A percentile compares a stretch with the other conserved stretches of the same genome.
Conservation (phyloP, 2,797 vertebrate species). For the Macroramphosus scolopax region DNA sequence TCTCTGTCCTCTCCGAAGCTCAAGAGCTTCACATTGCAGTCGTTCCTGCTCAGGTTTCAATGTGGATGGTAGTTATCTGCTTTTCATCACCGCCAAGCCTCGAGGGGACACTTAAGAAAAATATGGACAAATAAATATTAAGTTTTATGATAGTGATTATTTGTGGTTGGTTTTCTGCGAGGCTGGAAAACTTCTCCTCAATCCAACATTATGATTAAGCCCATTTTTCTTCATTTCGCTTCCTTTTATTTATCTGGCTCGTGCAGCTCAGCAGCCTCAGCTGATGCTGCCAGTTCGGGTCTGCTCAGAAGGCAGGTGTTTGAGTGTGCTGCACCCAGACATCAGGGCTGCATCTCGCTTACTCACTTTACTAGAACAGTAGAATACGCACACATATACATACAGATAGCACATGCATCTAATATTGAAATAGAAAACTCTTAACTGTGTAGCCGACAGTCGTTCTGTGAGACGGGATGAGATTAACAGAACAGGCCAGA, state of each 20-base stretch:
- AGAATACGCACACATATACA: neutral
- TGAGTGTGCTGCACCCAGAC: constrained; percentile 1
- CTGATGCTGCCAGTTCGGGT: constrained; percentile 20
- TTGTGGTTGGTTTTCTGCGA: constrained; percentile 38
- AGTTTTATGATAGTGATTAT: constrained; percentile 52
- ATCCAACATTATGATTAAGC: constrained; percentile 25
- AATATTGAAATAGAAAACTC: too few relatives aligned
- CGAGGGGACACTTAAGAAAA: constrained; percentile 23
- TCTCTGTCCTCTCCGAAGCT: too few relatives aligned
- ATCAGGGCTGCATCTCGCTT: constrained; percentile 10
- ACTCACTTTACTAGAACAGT: neutral
- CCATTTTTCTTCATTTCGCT: constrained; percentile 13
- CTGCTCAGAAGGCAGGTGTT: constrained; percentile 20
- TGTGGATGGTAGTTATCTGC: constrained; percentile 33
- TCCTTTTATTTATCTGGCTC: constrained; percentile 41
- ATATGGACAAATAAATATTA: neutral
- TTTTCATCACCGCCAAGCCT: constrained; percentile 29
- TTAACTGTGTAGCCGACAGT: too few relatives aligned
- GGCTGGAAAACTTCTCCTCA: constrained; percentile 47
- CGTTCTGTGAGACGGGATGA: too few relatives aligned
- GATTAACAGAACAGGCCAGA: too few relatives aligned
- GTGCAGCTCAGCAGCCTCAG: neutral
- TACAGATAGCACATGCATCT: neutral
- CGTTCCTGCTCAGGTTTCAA: neutral
- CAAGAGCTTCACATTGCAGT: too few relatives aligned